Conservation (phyloP, 2,113 vertebrate genomes). For the Petaurus breviceps region DNA sequence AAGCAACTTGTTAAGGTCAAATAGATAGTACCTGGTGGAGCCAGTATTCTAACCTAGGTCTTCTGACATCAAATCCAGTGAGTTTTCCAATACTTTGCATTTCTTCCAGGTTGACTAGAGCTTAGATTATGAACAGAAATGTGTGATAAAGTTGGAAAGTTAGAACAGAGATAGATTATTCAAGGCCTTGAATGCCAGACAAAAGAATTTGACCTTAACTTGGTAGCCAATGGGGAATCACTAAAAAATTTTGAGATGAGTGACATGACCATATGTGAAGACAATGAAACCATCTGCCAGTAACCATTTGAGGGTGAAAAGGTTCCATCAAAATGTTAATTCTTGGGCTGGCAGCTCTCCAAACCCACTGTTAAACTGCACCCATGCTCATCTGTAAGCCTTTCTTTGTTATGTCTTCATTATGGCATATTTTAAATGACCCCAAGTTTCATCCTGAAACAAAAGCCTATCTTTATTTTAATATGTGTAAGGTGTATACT, state of each 20-base stretch:
- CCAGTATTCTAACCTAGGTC: not conserved
- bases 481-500: not conserved
- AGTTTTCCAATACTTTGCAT: not conserved
- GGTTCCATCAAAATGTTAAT: not conserved
- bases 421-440: not conserved
- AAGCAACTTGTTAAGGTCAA: not conserved
- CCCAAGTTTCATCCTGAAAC: not conserved
- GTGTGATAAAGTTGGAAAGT: not conserved
- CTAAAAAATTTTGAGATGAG: not conserved
- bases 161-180: not conserved
- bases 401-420: not conserved
- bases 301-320: not conserved
- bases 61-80: not conserved
- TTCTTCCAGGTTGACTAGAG: not conserved
- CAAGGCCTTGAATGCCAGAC: not conserved
- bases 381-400: not conserved
- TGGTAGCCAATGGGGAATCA: not conserved
- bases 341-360: not conserved
- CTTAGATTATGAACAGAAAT: not conserved
- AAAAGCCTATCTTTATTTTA: not conserved
- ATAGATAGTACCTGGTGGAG: not conserved
- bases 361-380: not conserved
- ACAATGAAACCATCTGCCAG: not conserved
- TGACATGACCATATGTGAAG: not conserved
- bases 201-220: not conserved